Base-by-base conservation (phyloP, 2,888 invertebrate species). In the Hydrotaea cyrtoneurina region DNA sequence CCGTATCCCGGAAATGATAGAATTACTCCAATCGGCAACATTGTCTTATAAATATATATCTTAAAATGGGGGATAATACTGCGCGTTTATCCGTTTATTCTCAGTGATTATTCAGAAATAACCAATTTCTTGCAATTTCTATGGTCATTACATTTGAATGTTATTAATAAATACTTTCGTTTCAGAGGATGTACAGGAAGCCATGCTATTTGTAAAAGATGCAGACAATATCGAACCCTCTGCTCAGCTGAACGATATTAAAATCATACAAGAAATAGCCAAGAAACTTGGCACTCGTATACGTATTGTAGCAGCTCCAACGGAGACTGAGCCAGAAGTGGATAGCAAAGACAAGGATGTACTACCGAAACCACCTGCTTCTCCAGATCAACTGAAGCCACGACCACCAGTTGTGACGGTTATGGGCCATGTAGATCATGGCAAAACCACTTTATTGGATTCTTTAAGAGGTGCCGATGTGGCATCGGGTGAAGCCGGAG, bases 391-490 rank as follows among this genome's bases (percentile, higher is more conserved):
- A 17, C 93, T 98, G 15, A 93, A 94, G 55, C 94, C 94, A 2
- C 94, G 99, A 0, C 96, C 98, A 15, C 98, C 99, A 0, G 97
- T 99, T 0, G 98, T 99, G 0, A 98, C 99, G 5, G 97, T 99
- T 69, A 99, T 99, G 99, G 99, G 99, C 0, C 99, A 99, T 92
- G 99, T 99, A 1, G 99, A 99, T 94, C 99, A 99, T 93, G 99
- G 99, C 3, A 99, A 99, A 94, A 99, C 99, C 2, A 99, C 99
- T 0, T 93, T 99, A 4, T 93, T 99, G 5, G 99, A 99, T 93
- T 94, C 97, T 0, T 92, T 99, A 39, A 93, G 99, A 73, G 95
- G 98, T 87, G 96, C 98, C 0, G 94, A 96, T 53, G 96, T 99
- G 2, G 99, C 98, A 0, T 96, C 96, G 50, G 94, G 95, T 46